These are phyloP conservation scores for Myrmophylax atrothorax DNA, from an alignment of 2,113 vertebrate genomes.

Conservation along the genomic window DNA sequence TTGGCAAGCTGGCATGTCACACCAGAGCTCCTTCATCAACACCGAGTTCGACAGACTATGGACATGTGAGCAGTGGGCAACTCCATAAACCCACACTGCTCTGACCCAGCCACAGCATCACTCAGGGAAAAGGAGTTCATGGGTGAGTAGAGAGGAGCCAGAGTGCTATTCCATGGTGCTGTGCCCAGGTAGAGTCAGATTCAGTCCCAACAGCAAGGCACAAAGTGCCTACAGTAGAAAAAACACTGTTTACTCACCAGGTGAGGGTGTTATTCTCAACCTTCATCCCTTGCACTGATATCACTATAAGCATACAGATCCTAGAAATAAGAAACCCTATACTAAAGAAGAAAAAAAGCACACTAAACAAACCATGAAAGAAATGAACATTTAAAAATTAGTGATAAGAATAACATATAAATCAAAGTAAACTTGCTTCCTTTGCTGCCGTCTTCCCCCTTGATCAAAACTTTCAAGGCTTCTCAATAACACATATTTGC, in stretches of 20 bases:
- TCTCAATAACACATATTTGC: not conserved
- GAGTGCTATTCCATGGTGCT: not conserved
- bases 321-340: not conserved
- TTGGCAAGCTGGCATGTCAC: rapidly evolving
- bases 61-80: rapidly evolving
- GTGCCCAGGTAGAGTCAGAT: not conserved
- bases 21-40: not conserved
- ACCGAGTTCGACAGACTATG: rapidly evolving
- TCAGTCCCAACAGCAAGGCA: not conserved
- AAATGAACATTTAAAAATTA: not conserved
- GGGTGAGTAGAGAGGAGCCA: not conserved
- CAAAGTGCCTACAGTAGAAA: not conserved
- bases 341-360: not conserved
- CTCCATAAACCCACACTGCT: rapidly evolving
- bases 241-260: not conserved
- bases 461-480: not conserved
- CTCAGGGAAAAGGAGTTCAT: not conserved
- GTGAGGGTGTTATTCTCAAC: not conserved
- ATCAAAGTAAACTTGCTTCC: not conserved
- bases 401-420: not conserved
- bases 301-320: not conserved
- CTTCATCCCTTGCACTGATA: not conserved
- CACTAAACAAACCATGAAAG: not conserved
- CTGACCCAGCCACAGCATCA: not conserved
- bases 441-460: not conserved